phyloP scores from a whole-genome alignment of 2,797 vertebrate species.

The Tenualosa thibaudeaui region DNA sequence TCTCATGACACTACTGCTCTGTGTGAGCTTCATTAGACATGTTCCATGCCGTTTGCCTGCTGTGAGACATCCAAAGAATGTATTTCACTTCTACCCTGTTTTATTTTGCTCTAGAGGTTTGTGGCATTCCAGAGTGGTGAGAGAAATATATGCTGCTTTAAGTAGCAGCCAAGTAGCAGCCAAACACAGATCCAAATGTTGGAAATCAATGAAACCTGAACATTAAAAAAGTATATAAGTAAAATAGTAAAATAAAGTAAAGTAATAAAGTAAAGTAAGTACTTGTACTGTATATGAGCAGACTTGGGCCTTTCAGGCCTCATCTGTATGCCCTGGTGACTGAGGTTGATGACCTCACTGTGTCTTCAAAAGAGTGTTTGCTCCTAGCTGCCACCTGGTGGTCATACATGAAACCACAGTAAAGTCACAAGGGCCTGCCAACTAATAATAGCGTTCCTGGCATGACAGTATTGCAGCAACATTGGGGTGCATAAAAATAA shows the following conservation, averaged over 20 bases:
- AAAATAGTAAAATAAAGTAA: too few species aligned
- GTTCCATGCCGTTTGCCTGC: background rate
- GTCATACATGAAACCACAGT: background rate
- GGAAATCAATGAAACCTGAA: background rate
- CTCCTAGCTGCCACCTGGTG: conserved; percentile 13
- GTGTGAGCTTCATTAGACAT: background rate
- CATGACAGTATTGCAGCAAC: background rate
- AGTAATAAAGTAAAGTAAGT: too few species aligned
- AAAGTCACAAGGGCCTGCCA: background rate
- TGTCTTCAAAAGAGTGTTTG: background rate
- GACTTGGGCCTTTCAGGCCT: background rate
- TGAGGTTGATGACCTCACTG: background rate
- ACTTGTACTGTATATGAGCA: background rate
- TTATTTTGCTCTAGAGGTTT: background rate
- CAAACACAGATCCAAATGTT: background rate
- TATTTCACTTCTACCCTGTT: background rate
- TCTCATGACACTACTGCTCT: background rate
- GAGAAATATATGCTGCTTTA: background rate
- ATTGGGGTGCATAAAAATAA: background rate
- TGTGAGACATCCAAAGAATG: background rate
- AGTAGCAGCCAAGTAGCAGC: too few species aligned
- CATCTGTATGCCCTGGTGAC: background rate
- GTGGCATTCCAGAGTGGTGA: background rate
- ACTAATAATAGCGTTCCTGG: conserved; percentile 3
- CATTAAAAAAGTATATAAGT: background rate